These are phyloP conservation scores for Thalassophryne amazonica DNA, from an alignment of 2,797 vertebrate genomes.

Conservation along the genomic window DNA sequence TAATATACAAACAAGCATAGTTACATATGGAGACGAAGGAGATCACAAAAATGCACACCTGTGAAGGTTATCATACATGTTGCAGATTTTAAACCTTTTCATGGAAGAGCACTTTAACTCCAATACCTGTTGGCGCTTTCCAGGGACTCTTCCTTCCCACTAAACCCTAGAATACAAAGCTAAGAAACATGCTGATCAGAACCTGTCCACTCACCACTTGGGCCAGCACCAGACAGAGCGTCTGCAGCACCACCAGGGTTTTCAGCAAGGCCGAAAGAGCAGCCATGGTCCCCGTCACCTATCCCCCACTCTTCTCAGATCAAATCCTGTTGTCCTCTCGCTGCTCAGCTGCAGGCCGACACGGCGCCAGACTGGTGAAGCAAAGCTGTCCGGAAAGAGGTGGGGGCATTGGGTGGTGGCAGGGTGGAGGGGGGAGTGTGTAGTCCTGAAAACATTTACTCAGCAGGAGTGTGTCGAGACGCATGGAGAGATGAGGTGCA, in stretches of 20 bases:
- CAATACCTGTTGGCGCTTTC: not conserved
- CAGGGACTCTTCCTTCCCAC: constrained; percentile 9
- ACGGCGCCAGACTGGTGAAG: constrained; percentile 47
- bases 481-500: constrained; percentile 36
- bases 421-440: constrained; percentile 24
- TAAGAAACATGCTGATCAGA: constrained; percentile 9
- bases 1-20: too few relatives aligned
- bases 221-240: constrained; percentile 83
- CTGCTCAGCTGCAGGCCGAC: constrained; percentile 61
- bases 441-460: constrained; percentile 43
- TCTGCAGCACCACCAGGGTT: constrained; percentile 84
- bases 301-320: constrained; percentile 60
- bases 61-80: too few relatives aligned
- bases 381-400: constrained; percentile 35
- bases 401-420: not conserved
- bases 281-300: constrained; percentile 79
- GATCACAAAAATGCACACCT: not conserved
- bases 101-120: not conserved
- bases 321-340: constrained; percentile 58
- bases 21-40: too few relatives aligned
- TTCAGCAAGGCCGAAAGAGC: constrained; percentile 56
- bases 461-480: constrained; percentile 37
- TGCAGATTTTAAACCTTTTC: too few relatives aligned
- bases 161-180: constrained; percentile 24
- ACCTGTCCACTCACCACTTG: constrained; percentile 89